Percentiles rank a stretch among this genome's conserved stretches.
Conservation (phyloP, 2,888 invertebrate species). For the Tipula helvola region DNA sequence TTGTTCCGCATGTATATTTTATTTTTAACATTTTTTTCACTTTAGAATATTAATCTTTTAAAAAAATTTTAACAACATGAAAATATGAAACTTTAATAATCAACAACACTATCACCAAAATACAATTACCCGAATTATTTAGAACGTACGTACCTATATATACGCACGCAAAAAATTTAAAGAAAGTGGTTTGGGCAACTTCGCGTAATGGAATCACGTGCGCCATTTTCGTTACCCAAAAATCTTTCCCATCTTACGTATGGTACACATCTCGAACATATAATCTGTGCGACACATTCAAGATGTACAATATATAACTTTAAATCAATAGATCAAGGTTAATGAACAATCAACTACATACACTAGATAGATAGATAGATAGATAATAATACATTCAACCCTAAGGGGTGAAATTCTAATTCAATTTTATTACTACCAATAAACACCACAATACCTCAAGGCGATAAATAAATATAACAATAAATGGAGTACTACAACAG, state of each 20-base stretch:
- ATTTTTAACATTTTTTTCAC: not conserved
- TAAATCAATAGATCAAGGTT: constrained; percentile 4
- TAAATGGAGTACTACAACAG: not conserved
- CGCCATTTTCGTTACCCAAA: not conserved
- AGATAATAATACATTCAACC: constrained; percentile 4
- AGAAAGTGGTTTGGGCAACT: not conserved
- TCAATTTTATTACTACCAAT: not conserved
- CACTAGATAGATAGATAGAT: not conserved
- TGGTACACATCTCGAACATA: not conserved
- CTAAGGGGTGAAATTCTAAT: constrained; percentile 4
- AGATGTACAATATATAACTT: not conserved
- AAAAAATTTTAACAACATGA: not conserved
- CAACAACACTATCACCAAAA: not conserved
- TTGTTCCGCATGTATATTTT: not conserved
- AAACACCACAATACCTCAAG: not conserved
- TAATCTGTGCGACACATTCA: too few relatives aligned
- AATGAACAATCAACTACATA: not conserved
- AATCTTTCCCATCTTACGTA: not conserved
- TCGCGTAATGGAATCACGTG: not conserved
- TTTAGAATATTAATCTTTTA: not conserved
- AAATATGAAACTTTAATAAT: not conserved
- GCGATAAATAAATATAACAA: not conserved
- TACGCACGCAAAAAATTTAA: not conserved
- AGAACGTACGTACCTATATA: not conserved
- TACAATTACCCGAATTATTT: not conserved